Conservation (phyloP, 2,888 invertebrate genomes). For the Salpingus planirostris region DNA sequence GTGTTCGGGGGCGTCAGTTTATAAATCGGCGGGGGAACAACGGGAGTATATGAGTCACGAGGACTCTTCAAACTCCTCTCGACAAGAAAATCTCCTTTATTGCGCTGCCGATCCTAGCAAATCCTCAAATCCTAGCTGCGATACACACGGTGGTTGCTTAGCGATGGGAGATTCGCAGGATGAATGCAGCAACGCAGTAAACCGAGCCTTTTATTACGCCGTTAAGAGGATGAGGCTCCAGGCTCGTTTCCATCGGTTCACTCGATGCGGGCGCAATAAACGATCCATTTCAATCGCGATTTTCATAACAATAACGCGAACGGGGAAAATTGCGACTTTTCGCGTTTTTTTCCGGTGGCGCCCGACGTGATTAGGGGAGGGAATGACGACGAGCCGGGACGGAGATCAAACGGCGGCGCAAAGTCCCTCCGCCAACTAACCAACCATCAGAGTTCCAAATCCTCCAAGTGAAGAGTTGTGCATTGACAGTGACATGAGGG, state of each 20-base stretch:
- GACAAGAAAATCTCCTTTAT: slow-evolving; percentile 44
- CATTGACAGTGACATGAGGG: slow-evolving; percentile 23
- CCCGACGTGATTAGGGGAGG: slow-evolving; percentile 8
- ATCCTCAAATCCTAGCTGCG: slow-evolving; percentile 27
- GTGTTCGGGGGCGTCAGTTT: slow-evolving; percentile 23
- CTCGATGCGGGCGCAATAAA: too few relatives aligned
- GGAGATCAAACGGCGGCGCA: slow-evolving; percentile 5
- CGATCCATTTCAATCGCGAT: too few relatives aligned
- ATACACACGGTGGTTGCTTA: slow-evolving; percentile 29
- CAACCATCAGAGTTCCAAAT: slow-evolving; percentile 20
- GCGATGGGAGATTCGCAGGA: slow-evolving; percentile 25
- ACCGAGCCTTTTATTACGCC: slow-evolving; percentile 33
- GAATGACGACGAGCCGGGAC: slow-evolving; percentile 5
- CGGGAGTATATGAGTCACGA: slow-evolving; percentile 36
- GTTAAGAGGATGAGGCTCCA: slow-evolving; percentile 36
- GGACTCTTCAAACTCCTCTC: slow-evolving; percentile 38
- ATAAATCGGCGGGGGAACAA: slow-evolving; percentile 38
- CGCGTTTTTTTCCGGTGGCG: slow-evolving; percentile 4
- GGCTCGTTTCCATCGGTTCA: too few relatives aligned
- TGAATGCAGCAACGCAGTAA: slow-evolving; percentile 22
- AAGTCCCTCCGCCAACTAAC: slow-evolving; percentile 16
- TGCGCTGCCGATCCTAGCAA: slow-evolving; percentile 30
- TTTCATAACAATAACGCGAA: too few relatives aligned
- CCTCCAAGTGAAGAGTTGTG: slow-evolving; percentile 23
- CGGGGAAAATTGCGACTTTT: too few relatives aligned